Evolutionary conservation across 2,888 invertebrate genomes (phyloP), one percentile per base, ranked within the genome.

Genomic region (Eurytoma adleriae): DNA sequence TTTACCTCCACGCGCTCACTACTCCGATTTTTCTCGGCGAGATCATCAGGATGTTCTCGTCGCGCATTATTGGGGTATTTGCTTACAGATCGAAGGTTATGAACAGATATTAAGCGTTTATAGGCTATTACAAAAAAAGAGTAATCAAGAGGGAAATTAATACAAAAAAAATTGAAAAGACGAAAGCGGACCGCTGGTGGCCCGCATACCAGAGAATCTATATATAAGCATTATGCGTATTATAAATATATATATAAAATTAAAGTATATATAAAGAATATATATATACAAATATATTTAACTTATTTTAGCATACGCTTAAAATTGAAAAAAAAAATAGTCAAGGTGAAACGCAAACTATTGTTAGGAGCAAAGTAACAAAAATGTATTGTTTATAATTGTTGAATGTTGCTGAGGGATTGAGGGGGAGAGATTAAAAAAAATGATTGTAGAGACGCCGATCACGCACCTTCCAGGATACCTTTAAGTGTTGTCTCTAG

Each of bases 261-360:
- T 82, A 84, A 85, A 84, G 82, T 86, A 86, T 82, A 84, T 83
- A 85, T 84, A 84, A 79, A 85, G 40, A 83, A 74, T 66, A 76
- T 59, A 84, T 85, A 86, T 81, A 85, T 81, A 84, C 84, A 84
- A 81, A 85, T 83, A 86, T 83, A 84, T 83, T 83, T 86, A 86
- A 87, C 83, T 86, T 88, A 88, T 88, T 87, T 87, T 87, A 89
- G 85, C 84, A 86, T 87, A 88, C 83, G 89, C 88, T 88, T 88
- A 87, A 88, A 82, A 82, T 84, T 85, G 81, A 83, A 77, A 83
- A 80, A 83, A 80, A 77, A 79, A 75, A 79, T 82, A 79, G 81
- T 82, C 79, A 76, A 81, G 57, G 71, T 75, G 71, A 83, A 78
- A 76, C 66, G 81, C 75, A 78, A 79, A 77, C 66, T 82, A 81